Evolutionary conservation across 2,113 vertebrate species (phyloP), one percentile per base, ranked within the genome.

Genomic region (Lampris incognitus): DNA sequence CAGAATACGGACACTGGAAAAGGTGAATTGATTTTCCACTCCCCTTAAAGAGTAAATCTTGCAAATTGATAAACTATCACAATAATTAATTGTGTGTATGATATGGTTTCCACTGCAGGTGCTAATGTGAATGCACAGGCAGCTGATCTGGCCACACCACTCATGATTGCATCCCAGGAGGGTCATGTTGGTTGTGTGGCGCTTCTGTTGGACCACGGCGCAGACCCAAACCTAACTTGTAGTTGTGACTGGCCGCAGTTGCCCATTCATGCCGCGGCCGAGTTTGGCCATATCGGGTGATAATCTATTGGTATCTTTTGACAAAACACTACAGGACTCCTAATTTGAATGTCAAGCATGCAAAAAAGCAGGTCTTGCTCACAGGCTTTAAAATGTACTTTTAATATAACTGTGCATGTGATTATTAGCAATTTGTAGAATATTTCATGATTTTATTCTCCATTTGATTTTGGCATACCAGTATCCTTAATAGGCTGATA

Each of bases 141-240:
- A 6, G 93, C 91, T 4, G 97, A 99, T 89, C 92, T 92, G 82
- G 97, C 97, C 66, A 97, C 96, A 0, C 96, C 98, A 0, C 92
- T 99, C 72, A 92, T 99, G 76, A 98, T 99, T 5, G 96, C 97
- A n/a, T 93, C 96, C 0, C 98, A 99, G 85, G 97, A 99, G 81
- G 97, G 97, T n/a, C 96, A 98, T 40, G 5, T 65, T 0, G 41
- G 81, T 0, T 97, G 97, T 44, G 95, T 97, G 89, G 92, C 96
- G 1, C 76, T 95, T 41, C 87, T 99, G 71, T 6, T 99, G 75
- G 80, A 93, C 1, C 89, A 73, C 42, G 94, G 95, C 1, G 97
- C 97, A 2, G 92, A 98, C 74, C 94, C 97, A 1, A 94, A 99
- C 78, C 89, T 93, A 39, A 93, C 93, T 87, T 99, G 97, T 93